Percentiles rank a stretch among this genome's conserved stretches.
phyloP scores from a whole-genome alignment of 2,797 vertebrate genomes.

The Rhynchotus rufescens region DNA sequence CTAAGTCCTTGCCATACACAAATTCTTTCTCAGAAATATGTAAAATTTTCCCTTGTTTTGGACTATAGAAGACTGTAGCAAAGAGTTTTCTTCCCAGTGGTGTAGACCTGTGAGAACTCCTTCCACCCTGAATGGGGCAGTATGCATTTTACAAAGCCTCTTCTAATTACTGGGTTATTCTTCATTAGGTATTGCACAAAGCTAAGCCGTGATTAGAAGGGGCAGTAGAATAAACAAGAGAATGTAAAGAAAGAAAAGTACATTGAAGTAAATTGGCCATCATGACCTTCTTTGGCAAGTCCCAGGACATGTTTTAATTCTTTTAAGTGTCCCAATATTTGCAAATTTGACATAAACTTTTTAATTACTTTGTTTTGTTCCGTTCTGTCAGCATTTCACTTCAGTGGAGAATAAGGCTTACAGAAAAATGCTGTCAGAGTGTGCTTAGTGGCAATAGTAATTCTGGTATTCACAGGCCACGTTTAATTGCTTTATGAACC shows the following conservation, averaged over 20 bases:
- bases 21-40: neutral
- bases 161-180: neutral
- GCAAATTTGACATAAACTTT: neutral
- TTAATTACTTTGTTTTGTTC: neutral
- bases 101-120: neutral
- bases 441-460: neutral
- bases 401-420: neutral
- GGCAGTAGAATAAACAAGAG: neutral
- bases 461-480: neutral
- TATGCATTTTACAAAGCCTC: neutral
- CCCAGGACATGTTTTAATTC: neutral
- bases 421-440: neutral
- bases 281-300: neutral
- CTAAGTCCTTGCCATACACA: neutral
- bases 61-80: neutral
- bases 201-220: neutral
- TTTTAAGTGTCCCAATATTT: neutral
- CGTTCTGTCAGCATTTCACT: constrained; percentile 16
- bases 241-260: neutral
- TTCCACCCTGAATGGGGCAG: neutral
- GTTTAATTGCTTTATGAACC: constrained; percentile 34
- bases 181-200: neutral
- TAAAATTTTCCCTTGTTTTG: neutral
- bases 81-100: neutral
- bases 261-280: neutral